Evolutionary conservation across 2,888 invertebrate genomes (phyloP), one percentile per base, ranked within the genome.

Genomic region (Cloeon dipterum): DNA sequence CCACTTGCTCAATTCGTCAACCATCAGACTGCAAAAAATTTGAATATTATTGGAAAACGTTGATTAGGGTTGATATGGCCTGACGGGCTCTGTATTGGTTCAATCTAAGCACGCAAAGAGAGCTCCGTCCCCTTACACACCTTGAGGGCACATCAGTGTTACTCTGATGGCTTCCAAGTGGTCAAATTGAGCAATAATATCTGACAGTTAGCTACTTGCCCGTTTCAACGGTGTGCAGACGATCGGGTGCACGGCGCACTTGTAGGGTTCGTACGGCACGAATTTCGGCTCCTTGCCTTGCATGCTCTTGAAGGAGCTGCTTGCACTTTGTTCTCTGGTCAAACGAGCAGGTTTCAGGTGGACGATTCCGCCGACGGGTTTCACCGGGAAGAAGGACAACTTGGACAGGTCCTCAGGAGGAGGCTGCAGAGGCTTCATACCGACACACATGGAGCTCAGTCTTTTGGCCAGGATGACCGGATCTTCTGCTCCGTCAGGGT

Each of bases 21-120:
- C 78, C 77, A 91, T 82, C 39, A 89, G 68, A 54, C 89, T 88
- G n/a, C n/a, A n/a, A n/a, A n/a, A n/a, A n/a, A n/a, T n/a, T n/a
- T n/a, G n/a, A n/a, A n/a, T n/a, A n/a, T n/a, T n/a, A n/a, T n/a
- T n/a, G n/a, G n/a, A n/a, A n/a, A n/a, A n/a, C n/a, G n/a, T n/a
- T n/a, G n/a, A n/a, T n/a, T n/a, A n/a, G n/a, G n/a, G n/a, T n/a
- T n/a, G n/a, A n/a, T n/a, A n/a, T n/a, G n/a, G n/a, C n/a, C n/a
- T n/a, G n/a, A n/a, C n/a, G n/a, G n/a, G n/a, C n/a, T n/a, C n/a
- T n/a, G n/a, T n/a, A n/a, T n/a, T n/a, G n/a, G n/a, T n/a, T n/a
- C n/a, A n/a, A n/a, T n/a, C n/a, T n/a, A n/a, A n/a, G n/a, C n/a
- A n/a, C n/a, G n/a, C n/a, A n/a, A n/a, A n/a, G n/a, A n/a, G n/a